phyloP scores from a whole-genome alignment of 2,888 invertebrate genomes.

The Scaptomyza cyrtandrae region DNA sequence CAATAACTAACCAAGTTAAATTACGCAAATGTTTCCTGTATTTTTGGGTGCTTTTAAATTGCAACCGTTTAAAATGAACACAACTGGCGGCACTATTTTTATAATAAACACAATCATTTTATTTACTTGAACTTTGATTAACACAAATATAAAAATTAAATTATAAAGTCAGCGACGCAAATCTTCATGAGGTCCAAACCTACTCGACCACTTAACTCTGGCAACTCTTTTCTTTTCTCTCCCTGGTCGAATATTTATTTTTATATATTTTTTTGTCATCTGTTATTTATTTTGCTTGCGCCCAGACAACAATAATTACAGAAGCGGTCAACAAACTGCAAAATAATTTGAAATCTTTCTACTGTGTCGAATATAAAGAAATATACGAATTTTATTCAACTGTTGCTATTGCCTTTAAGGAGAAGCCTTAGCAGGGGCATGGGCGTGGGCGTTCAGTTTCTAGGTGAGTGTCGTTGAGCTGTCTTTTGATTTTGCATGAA shows the following conservation, averaged over 20 bases:
- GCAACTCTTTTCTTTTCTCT: background rate
- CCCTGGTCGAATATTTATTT: conserved; percentile 1
- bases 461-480: conserved; percentile 10
- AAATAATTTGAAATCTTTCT: conserved; percentile 1
- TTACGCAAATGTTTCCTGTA: conserved; percentile 47
- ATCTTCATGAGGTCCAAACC: conserved; percentile 16
- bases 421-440: no score
- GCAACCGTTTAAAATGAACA: conserved; percentile 2
- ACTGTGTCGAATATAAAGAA: conserved; percentile 35
- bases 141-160: conserved; percentile 7
- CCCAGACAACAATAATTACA: conserved; percentile 24
- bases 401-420: conserved; percentile 7
- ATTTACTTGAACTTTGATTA: conserved; percentile 13
- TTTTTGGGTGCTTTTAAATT: background rate
- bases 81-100: background rate
- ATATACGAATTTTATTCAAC: conserved; percentile 14
- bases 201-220: conserved; percentile 32
- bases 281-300: background rate
- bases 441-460: background rate
- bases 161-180: conserved; percentile 8
- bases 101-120: background rate
- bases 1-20: conserved; percentile 43
- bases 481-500: conserved; percentile 48
- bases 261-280: conserved; percentile 3
- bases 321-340: conserved; percentile 45